A percentile compares a stretch with the other conserved stretches of the same genome.
Conservation (phyloP, 2,888 invertebrate species). For the Lithosia quadra region DNA sequence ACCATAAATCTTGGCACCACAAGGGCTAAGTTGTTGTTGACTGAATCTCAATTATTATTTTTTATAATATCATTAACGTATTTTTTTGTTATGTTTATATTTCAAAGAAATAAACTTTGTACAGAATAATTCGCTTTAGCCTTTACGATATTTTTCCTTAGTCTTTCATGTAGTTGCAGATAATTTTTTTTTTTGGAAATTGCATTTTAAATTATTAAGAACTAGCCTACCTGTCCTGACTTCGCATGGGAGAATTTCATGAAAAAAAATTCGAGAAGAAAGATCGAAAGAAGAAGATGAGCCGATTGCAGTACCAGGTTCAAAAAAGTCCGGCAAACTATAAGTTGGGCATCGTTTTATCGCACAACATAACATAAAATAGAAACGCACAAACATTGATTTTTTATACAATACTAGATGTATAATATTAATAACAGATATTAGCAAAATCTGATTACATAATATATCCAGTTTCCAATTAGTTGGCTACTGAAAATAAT, state of each 20-base stretch:
- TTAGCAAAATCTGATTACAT: too few species aligned
- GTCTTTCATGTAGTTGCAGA: background rate
- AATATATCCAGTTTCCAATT: background rate
- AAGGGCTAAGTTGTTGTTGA: conserved; percentile 70
- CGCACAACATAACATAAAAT: too few species aligned
- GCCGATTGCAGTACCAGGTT: background rate
- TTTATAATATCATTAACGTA: conserved; percentile 64
- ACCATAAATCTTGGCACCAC: conserved; percentile 92
- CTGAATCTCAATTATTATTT: conserved; percentile 63
- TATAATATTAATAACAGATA: too few species aligned
- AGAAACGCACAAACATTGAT: too few species aligned
- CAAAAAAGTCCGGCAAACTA: background rate
- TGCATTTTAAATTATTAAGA: background rate
- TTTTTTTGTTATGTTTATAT: conserved; percentile 68
- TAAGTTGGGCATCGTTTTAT: background rate
- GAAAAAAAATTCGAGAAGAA: background rate
- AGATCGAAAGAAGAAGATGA: too few species aligned
- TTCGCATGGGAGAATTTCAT: background rate
- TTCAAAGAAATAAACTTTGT: conserved; percentile 38
- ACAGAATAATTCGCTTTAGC: conserved; percentile 24
- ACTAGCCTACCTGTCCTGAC: background rate
- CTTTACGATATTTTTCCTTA: background rate
- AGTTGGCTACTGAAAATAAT: background rate
- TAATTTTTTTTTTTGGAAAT: background rate
- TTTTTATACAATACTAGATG: background rate